A percentile compares a stretch with the other conserved stretches of the same genome.
These are phyloP conservation scores for Oreochromis niloticus DNA, from an alignment of 2,113 vertebrate genomes.

Conservation along the genomic window DNA sequence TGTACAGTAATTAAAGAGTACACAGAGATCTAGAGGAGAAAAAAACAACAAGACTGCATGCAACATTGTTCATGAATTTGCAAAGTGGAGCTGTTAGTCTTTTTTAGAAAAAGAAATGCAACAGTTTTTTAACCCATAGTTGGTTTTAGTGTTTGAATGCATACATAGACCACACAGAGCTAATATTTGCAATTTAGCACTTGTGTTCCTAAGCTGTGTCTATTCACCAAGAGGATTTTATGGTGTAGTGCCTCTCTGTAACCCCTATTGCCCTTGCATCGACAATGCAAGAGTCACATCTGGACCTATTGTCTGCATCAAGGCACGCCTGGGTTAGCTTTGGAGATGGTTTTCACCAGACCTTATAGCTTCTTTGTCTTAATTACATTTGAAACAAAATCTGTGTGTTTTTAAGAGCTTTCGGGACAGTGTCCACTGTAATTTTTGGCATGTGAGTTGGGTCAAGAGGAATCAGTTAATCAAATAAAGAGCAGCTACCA, in stretches of 20 bases:
- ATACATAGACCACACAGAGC: neutral
- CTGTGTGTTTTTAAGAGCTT: neutral
- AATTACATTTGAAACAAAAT: neutral
- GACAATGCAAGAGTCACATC: neutral
- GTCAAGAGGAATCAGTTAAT: neutral
- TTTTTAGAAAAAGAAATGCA: neutral
- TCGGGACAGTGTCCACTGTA: neutral
- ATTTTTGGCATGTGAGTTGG: neutral
- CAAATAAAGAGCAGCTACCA: neutral
- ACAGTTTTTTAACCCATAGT: neutral
- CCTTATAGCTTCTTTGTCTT: neutral
- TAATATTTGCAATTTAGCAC: neutral
- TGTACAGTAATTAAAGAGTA: neutral
- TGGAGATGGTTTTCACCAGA: neutral
- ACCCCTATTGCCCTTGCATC: neutral
- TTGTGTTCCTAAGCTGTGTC: neutral
- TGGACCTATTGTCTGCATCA: neutral
- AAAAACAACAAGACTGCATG: neutral
- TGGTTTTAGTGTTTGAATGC: neutral
- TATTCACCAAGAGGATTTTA: neutral
- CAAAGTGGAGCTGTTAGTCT: neutral
- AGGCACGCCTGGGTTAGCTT: neutral
- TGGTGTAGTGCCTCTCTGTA: neutral
- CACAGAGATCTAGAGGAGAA: neutral
- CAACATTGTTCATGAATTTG: neutral